phyloP scores from a whole-genome alignment of 2,888 invertebrate species.

The Lissocephala sabroskyi region DNA sequence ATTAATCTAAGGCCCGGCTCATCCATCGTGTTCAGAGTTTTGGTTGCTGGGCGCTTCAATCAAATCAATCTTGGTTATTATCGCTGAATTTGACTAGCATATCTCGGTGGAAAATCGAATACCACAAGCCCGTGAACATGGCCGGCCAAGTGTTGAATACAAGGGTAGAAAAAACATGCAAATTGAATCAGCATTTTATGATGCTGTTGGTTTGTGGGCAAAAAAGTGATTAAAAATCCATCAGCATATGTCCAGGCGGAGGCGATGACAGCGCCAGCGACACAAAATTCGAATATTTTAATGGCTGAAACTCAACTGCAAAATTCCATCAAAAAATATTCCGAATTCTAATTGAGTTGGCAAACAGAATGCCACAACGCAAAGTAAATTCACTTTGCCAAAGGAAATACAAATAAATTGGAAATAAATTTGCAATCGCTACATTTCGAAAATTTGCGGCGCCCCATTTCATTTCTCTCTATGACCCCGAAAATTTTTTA shows the following conservation, averaged over 20 bases:
- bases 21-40: too few species aligned
- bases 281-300: too few species aligned
- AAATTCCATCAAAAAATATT: too few species aligned
- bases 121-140: not conserved
- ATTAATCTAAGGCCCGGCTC: too few species aligned
- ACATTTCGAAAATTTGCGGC: not conserved
- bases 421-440: too few species aligned
- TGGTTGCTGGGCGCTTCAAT: too few species aligned
- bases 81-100: constrained; percentile 11
- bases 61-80: constrained; percentile 38
- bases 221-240: constrained; percentile 28
- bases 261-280: not conserved
- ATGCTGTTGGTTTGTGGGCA: not conserved
- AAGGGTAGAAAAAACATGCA: constrained; percentile 22
- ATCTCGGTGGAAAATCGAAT: not conserved
- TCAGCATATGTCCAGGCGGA: constrained; percentile 1
- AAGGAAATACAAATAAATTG: too few species aligned
- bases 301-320: too few species aligned
- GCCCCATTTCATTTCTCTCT: too few species aligned
- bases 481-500: too few species aligned
- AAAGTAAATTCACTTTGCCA: too few species aligned
- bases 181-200: constrained; percentile 22
- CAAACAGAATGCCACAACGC: not conserved
- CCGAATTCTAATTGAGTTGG: constrained; percentile 1
- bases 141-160: not conserved